Conservation (phyloP, 35 echinoderm and acorn worm species). For the Acanthaster planci region DNA sequence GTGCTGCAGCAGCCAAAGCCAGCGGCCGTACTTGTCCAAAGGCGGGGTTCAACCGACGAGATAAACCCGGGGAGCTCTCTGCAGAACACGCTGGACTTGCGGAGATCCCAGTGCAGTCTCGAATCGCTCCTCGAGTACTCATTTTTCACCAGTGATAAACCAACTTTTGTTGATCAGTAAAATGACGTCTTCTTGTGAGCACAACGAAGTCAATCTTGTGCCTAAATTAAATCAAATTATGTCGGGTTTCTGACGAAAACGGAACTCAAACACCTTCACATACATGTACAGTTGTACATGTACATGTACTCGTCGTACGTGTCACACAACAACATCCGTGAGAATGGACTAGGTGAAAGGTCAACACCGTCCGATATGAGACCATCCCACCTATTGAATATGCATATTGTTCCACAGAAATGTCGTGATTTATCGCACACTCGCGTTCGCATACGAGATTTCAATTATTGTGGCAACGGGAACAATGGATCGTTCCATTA, state of each 20-base stretch:
- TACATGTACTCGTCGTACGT: too few species aligned
- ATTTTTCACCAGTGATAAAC: not conserved
- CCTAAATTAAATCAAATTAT: not conserved
- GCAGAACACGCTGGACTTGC: not conserved
- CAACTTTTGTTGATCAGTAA: not conserved
- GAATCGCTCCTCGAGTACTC: not conserved
- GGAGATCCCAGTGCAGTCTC: not conserved
- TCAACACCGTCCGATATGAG: too few species aligned
- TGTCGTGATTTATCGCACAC: not conserved
- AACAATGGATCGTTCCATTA: slow-evolving; percentile 8
- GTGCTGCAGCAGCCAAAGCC: slow-evolving; percentile 56
- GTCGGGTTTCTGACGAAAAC: slow-evolving; percentile 1
- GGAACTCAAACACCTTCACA: not conserved
- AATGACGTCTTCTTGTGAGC: not conserved
- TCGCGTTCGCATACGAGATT: not conserved
- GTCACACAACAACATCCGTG: too few species aligned
- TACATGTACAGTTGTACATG: too few species aligned
- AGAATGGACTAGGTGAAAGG: too few species aligned
- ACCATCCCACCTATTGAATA: too few species aligned
- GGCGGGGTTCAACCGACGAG: slow-evolving; percentile 1
- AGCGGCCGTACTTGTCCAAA: slow-evolving; percentile 45
- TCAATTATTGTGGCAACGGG: slow-evolving; percentile 21
- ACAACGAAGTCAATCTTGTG: not conserved
- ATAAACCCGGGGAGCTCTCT: not conserved
- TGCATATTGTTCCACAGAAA: too few species aligned